phyloP scores from a whole-genome alignment of 1,140 invertebrate genomes.

The Caenorhabditis remanei region DNA sequence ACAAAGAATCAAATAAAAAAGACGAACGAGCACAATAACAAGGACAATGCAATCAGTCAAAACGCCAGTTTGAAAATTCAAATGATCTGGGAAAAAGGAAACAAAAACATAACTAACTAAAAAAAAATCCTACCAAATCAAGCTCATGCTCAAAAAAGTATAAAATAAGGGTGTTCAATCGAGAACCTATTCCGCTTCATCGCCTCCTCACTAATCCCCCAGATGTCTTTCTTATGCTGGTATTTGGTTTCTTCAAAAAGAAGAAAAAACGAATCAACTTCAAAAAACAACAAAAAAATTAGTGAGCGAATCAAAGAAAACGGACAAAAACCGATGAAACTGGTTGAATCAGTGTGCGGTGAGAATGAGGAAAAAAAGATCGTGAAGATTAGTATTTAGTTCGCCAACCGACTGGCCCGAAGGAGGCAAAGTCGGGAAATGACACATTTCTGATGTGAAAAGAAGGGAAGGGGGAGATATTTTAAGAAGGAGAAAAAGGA shows the following conservation, averaged over 20 bases:
- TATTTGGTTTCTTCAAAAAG: no score
- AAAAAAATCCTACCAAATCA: no score
- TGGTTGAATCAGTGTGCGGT: constrained; percentile 1
- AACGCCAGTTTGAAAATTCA: no score
- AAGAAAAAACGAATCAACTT: no score
- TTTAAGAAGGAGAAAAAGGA: neutral
- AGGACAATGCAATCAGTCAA: no score
- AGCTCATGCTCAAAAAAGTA: no score
- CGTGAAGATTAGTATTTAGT: constrained; percentile 49
- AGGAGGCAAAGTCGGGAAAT: constrained; percentile 29
- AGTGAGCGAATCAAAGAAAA: neutral
- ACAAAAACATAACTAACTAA: no score
- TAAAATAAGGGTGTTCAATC: neutral
- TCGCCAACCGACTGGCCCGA: neutral
- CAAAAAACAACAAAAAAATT: neutral
- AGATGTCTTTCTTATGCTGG: no score
- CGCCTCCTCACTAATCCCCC: neutral
- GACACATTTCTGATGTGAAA: constrained; percentile 2
- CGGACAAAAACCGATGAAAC: constrained; percentile 26
- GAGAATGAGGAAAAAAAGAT: constrained; percentile 1
- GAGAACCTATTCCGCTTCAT: neutral
- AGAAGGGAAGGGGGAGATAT: neutral
- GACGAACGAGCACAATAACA: no score
- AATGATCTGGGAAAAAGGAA: no score
- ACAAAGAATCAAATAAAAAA: no score